Conservation (phyloP, 2,113 vertebrate genomes). For the Holacanthus passer region DNA sequence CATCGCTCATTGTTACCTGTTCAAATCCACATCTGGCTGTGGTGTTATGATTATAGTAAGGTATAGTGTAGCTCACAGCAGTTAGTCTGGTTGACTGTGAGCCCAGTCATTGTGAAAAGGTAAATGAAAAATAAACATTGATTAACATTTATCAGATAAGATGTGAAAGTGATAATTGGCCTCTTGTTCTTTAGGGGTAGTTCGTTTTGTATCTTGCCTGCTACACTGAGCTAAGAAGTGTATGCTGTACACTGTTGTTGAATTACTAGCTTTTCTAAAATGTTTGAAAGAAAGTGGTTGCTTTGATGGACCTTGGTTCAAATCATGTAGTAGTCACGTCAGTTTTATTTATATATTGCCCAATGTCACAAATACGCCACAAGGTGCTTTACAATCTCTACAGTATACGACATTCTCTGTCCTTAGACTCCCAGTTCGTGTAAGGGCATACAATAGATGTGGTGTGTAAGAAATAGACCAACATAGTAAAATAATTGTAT, state of each 20-base stretch:
- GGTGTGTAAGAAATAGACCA: not conserved
- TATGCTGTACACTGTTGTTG: not conserved
- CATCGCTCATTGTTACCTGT: not conserved
- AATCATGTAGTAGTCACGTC: not conserved
- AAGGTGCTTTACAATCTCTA: not conserved
- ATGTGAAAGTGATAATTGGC: constrained; percentile 3
- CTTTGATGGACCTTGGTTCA: not conserved
- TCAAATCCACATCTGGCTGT: constrained; percentile 17
- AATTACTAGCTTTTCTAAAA: constrained; percentile 4
- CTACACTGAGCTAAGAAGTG: not conserved
- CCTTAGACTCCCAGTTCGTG: too few species aligned
- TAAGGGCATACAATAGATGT: not conserved
- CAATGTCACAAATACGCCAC: not conserved
- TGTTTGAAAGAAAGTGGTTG: not conserved
- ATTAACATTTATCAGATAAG: not conserved
- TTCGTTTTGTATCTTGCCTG: not conserved
- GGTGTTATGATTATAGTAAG: not conserved
- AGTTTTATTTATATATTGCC: not conserved
- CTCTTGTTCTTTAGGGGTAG: fast-evolving
- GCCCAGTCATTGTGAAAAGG: constrained; percentile 20
- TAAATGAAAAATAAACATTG: too few species aligned
- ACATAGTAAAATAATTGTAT: not conserved
- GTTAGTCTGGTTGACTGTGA: constrained; percentile 5
- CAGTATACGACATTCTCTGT: too few species aligned
- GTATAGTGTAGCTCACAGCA: not conserved